Evolutionary conservation across 1,140 invertebrate genomes (phyloP).

Genomic region (Plectrocnemia conspersa): DNA sequence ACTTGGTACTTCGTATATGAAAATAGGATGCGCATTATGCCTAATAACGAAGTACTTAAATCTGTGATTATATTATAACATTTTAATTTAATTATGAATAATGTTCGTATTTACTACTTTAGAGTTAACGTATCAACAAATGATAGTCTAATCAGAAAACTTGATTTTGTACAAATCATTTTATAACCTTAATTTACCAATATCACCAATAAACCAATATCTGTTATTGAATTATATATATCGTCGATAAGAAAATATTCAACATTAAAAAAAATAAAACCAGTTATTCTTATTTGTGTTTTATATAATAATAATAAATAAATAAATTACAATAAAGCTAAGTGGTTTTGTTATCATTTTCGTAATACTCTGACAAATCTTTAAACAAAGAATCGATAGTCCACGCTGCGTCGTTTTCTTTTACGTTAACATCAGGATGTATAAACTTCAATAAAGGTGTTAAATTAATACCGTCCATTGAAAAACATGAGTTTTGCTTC

Average conservation of each 20-base stretch:
- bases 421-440: conserved; percentile 29
- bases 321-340: not conserved
- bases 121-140: not conserved
- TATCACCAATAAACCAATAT: not conserved
- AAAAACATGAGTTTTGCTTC: conserved; percentile 26
- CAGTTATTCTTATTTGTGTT: not conserved
- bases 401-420: conserved; percentile 27
- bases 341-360: conserved; percentile 19
- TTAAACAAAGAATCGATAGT: conserved; percentile 30
- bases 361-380: conserved; percentile 28
- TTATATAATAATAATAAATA: not conserved
- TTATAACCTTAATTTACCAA: not conserved
- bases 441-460: conserved; percentile 28
- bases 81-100: not conserved
- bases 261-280: not conserved
- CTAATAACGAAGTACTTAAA: too few species aligned
- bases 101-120: not conserved
- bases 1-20: too few species aligned
- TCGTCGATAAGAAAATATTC: not conserved
- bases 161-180: not conserved
- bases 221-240: not conserved
- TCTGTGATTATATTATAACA: not conserved
- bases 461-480: conserved; percentile 28
- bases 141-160: not conserved
- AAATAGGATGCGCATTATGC: too few species aligned